These are phyloP conservation scores for Calameuta idolon DNA, from an alignment of 2,888 invertebrate genomes.

Conservation along the genomic window DNA sequence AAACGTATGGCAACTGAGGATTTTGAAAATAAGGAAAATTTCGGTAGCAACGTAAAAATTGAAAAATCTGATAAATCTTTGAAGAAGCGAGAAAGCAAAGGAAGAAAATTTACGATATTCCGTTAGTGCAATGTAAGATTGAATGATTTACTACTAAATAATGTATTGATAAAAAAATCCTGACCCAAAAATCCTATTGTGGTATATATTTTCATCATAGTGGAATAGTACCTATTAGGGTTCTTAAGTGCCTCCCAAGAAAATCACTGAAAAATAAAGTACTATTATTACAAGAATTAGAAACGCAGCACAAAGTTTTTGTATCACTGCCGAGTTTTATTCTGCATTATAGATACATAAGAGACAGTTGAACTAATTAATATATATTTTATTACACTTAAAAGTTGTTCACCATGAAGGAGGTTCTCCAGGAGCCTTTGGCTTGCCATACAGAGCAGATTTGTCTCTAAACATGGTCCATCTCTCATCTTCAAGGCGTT, in stretches of 20 bases:
- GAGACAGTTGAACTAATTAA: not conserved
- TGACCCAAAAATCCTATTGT: not conserved
- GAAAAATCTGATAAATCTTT: conserved; percentile 32
- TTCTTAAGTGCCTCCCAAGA: conserved; percentile 2
- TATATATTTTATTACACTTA: conserved; percentile 8
- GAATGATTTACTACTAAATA: not conserved
- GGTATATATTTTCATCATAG: not conserved
- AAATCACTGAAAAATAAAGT: conserved; percentile 13
- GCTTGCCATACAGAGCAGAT: conserved; percentile 80
- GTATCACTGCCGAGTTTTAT: conserved; percentile 2
- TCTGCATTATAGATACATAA: conserved; percentile 5
- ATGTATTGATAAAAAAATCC: not conserved
- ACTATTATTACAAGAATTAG: not conserved
- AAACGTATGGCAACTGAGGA: conserved; percentile 36
- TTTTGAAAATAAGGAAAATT: conserved; percentile 53
- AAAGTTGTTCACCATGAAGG: conserved; percentile 75
- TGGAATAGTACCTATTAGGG: not conserved
- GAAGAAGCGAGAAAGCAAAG: conserved; percentile 44
- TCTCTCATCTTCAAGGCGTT: conserved; percentile 78
- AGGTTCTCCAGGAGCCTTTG: conserved; percentile 73
- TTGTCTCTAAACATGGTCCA: conserved; percentile 83
- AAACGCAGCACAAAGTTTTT: not conserved
- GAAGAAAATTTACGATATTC: conserved; percentile 58
- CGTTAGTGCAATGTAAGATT: conserved; percentile 25
- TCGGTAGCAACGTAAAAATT: conserved; percentile 27